Evolutionary conservation across 2,113 vertebrate genomes (phyloP).

Genomic region (Phyllostomus hastatus): DNA sequence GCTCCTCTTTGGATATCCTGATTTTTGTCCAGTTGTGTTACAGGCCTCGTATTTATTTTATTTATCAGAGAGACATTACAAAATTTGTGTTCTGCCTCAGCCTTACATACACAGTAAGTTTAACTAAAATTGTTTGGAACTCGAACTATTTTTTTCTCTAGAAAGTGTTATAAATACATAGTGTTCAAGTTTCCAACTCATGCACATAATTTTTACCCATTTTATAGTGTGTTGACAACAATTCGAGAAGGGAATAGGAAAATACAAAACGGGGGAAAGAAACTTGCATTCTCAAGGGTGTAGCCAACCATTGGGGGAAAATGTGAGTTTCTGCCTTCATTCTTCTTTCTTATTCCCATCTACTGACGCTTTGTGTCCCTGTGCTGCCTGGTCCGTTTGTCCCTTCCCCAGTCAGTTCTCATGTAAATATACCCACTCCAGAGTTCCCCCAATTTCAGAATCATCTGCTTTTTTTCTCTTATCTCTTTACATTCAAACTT

Average conservation of each 20-base stretch:
- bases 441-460: neutral
- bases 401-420: neutral
- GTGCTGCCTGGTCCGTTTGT: fast-evolving
- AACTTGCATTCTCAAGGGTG: neutral
- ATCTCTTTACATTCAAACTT: neutral
- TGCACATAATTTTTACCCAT: neutral
- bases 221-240: neutral
- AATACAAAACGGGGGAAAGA: neutral
- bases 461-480: neutral
- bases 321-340: neutral
- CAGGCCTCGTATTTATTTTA: neutral
- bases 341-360: neutral
- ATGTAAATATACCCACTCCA: neutral
- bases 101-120: neutral
- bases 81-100: neutral
- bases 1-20: neutral
- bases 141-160: neutral
- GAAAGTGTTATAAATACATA: neutral
- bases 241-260: neutral
- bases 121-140: neutral
- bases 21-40: neutral
- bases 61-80: neutral
- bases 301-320: neutral
- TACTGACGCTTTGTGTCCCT: neutral
- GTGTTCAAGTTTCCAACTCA: neutral